phyloP scores from a whole-genome alignment of 2,888 invertebrate species.

The Cheilosia grossa region DNA sequence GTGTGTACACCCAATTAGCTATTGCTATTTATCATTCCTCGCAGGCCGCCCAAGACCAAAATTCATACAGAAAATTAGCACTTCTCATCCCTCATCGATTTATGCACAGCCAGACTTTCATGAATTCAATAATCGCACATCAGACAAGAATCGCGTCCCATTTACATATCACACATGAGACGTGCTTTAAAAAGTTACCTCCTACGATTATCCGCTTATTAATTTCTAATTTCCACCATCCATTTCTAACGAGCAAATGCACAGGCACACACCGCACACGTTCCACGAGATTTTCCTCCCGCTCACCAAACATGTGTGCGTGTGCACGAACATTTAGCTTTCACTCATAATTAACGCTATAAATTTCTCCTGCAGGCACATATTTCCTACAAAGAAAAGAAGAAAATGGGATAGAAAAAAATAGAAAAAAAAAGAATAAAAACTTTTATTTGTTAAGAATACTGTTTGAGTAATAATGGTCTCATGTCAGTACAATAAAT shows the following conservation, averaged over 20 bases:
- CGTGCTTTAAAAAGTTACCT: constrained; percentile 46
- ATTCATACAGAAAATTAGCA: constrained; percentile 15
- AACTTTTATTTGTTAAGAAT: constrained; percentile 49
- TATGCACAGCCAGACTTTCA: constrained; percentile 17
- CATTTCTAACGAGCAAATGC: constrained; percentile 34
- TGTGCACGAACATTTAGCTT: constrained; percentile 49
- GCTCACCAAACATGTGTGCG: not conserved
- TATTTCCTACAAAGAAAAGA: constrained; percentile 1
- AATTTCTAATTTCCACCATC: constrained; percentile 54
- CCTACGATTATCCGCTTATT: constrained; percentile 57
- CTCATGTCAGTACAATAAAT: constrained; percentile 72
- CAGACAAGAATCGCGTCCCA: constrained; percentile 29
- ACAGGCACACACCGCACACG: constrained; percentile 19
- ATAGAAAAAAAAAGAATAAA: not conserved
- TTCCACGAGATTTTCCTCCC: not conserved
- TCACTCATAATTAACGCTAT: constrained; percentile 73
- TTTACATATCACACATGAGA: constrained; percentile 48
- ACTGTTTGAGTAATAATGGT: constrained; percentile 71
- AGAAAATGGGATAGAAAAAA: not conserved
- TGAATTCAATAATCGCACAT: constrained; percentile 42
- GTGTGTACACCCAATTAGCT: constrained; percentile 1
- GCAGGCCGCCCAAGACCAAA: not conserved
- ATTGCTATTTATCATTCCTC: not conserved
- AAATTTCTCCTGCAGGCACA: constrained; percentile 55
- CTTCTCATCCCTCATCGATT: constrained; percentile 22